phyloP scores from a whole-genome alignment of 2,113 vertebrate species.

The Apteryx owenii region DNA sequence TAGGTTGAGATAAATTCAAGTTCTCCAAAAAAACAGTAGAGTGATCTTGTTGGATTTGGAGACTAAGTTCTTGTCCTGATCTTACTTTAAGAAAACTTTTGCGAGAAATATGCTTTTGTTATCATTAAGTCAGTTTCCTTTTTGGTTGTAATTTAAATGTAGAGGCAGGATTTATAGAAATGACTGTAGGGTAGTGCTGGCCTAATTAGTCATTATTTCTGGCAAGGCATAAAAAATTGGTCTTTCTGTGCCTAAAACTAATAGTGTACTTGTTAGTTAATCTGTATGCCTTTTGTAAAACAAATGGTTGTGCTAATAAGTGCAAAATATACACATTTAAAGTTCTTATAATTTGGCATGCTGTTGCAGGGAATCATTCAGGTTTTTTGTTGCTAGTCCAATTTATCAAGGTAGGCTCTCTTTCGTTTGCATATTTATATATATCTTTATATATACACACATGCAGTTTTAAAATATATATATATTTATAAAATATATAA shows the following conservation, averaged over 20 bases:
- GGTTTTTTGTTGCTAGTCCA: neutral
- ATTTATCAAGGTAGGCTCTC: neutral
- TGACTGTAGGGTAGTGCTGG: constrained; percentile 37
- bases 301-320: constrained; percentile 50
- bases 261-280: constrained; percentile 10
- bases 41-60: constrained; percentile 5
- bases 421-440: neutral
- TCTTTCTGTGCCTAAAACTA: constrained; percentile 44
- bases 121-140: constrained; percentile 35
- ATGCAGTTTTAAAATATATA: neutral
- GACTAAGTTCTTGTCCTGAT: constrained; percentile 26
- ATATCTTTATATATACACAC: neutral
- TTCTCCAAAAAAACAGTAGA: constrained; percentile 38
- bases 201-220: constrained; percentile 47
- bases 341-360: neutral
- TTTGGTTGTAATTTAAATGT: constrained; percentile 47
- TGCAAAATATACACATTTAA: constrained; percentile 1
- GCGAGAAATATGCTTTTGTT: constrained; percentile 29
- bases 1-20: constrained; percentile 13
- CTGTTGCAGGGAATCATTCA: neutral
- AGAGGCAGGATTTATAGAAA: constrained; percentile 53
- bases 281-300: constrained; percentile 52
- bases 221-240: constrained; percentile 58
- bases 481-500: neutral
- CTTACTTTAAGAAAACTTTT: constrained; percentile 31